These are phyloP conservation scores for Autographa pulchrina DNA, from an alignment of 2,888 invertebrate species.

Conservation along the genomic window DNA sequence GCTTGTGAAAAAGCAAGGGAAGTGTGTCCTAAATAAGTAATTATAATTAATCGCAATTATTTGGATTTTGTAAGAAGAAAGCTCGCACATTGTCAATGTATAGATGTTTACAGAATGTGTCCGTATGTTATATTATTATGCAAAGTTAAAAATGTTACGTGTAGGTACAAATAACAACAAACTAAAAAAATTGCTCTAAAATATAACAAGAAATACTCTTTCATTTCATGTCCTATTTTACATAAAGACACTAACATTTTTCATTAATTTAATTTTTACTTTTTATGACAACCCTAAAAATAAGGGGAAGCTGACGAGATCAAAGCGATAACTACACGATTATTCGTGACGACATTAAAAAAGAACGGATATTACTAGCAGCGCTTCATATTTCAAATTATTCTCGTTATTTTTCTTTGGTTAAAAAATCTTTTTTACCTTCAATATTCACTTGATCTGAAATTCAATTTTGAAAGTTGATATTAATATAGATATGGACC, in stretches of 20 bases:
- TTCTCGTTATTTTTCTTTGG: slow-evolving; percentile 15
- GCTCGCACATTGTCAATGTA: too few relatives aligned
- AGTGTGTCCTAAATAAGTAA: too few relatives aligned
- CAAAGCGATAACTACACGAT: slow-evolving; percentile 37
- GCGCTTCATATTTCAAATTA: slow-evolving; percentile 23
- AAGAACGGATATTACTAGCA: slow-evolving; percentile 43
- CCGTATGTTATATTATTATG: too few relatives aligned
- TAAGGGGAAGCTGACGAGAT: slow-evolving; percentile 29
- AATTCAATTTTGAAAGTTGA: slow-evolving; percentile 14
- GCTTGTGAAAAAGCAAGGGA: too few relatives aligned
- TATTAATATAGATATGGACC: slow-evolving; percentile 9
- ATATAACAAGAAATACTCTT: too few relatives aligned
- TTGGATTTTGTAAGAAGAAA: too few relatives aligned
- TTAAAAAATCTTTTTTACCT: neutral
- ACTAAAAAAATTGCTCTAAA: too few relatives aligned
- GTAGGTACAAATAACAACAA: too few relatives aligned
- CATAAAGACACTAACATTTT: neutral
- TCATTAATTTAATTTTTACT: neutral
- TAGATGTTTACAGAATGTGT: too few relatives aligned
- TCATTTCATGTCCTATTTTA: neutral
- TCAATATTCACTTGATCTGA: slow-evolving; percentile 17
- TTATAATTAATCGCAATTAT: too few relatives aligned
- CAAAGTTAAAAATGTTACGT: too few relatives aligned
- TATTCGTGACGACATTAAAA: slow-evolving; percentile 25
- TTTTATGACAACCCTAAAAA: slow-evolving; percentile 12